Evolutionary conservation across 2,113 vertebrate species (phyloP).

Genomic region (Cairina moschata): DNA sequence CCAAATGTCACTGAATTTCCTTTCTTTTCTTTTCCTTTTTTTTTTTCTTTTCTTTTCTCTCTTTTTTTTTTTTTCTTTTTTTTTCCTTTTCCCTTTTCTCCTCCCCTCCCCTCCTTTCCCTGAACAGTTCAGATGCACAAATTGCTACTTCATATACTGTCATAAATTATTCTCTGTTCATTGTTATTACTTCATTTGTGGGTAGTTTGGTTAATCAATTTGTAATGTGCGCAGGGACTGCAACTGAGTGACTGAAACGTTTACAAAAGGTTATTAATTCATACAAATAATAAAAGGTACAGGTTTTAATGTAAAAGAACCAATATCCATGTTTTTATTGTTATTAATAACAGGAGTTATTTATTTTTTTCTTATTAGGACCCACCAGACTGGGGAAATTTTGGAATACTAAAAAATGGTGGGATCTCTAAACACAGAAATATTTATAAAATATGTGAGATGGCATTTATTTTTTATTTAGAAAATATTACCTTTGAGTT

Average conservation of each 20-base stretch:
- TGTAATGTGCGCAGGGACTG: not conserved
- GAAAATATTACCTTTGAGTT: not conserved
- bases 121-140: not conserved
- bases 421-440: not conserved
- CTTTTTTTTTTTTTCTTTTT: not conserved
- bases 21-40: not conserved
- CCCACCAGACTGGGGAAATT: not conserved
- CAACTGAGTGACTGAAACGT: not conserved
- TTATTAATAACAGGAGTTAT: not conserved
- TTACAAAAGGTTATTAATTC: not conserved
- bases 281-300: not conserved
- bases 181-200: not conserved
- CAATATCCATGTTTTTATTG: not conserved
- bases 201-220: not conserved
- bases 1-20: not conserved
- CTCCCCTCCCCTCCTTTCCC: not conserved
- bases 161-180: not conserved
- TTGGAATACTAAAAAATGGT: not conserved
- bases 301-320: not conserved
- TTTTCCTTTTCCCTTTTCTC: too few relatives aligned
- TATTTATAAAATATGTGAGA: not conserved
- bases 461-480: not conserved
- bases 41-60: too few relatives aligned
- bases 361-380: not conserved
- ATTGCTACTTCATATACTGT: not conserved